phyloP scores from a whole-genome alignment of 2,113 vertebrate species.

The Chionodraco myersi region DNA sequence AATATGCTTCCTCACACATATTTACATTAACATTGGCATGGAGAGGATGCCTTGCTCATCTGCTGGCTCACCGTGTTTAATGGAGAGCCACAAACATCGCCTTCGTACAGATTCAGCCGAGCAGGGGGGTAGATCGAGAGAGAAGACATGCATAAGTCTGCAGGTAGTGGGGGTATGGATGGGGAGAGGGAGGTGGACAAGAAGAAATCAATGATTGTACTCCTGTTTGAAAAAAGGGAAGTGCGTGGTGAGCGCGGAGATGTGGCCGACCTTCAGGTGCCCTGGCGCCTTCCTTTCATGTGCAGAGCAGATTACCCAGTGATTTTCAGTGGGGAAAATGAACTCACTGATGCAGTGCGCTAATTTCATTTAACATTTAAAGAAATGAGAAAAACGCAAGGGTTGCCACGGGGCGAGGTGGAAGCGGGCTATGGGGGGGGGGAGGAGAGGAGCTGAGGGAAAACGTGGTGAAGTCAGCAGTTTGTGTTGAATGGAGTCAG shows the following conservation, averaged over 20 bases:
- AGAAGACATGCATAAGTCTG: slow-evolving; percentile 35
- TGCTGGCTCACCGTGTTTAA: slow-evolving; percentile 59
- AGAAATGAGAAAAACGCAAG: slow-evolving; percentile 56
- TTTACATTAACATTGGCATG: slow-evolving; percentile 5
- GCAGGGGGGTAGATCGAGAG: not conserved
- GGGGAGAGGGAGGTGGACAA: slow-evolving; percentile 23
- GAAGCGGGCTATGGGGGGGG: not conserved
- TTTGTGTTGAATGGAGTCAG: slow-evolving; percentile 70
- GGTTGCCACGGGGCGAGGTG: slow-evolving; percentile 54
- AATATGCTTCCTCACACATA: slow-evolving; percentile 23
- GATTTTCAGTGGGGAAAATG: slow-evolving; percentile 72
- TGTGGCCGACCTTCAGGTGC: slow-evolving; percentile 75
- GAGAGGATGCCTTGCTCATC: slow-evolving; percentile 46
- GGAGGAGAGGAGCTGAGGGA: not conserved
- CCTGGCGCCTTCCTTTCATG: slow-evolving; percentile 63
- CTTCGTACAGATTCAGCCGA: slow-evolving; percentile 49
- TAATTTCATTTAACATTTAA: slow-evolving; percentile 79
- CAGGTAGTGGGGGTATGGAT: not conserved
- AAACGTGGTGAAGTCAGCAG: slow-evolving; percentile 71
- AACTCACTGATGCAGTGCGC: slow-evolving; percentile 75
- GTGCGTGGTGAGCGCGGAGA: slow-evolving; percentile 48
- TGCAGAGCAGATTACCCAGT: slow-evolving; percentile 64
- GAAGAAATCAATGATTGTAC: slow-evolving; percentile 59
- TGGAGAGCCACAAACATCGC: slow-evolving; percentile 46
- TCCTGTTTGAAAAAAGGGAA: slow-evolving; percentile 59